These are phyloP conservation scores for Mizuhopecten yessoensis DNA, from an alignment of 1,140 invertebrate genomes.

Conservation along the genomic window DNA sequence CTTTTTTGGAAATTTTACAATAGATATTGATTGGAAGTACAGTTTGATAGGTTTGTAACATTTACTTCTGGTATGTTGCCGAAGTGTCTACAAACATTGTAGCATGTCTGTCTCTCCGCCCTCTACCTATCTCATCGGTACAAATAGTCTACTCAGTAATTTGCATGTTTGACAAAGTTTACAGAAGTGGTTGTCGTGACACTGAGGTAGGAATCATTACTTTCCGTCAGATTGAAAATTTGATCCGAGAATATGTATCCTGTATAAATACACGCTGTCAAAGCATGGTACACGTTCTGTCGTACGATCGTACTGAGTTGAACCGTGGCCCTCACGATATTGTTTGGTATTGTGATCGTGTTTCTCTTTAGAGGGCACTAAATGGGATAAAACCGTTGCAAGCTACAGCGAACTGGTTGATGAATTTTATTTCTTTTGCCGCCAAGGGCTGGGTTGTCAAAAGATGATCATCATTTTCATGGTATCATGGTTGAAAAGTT, in stretches of 20 bases:
- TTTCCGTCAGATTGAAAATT: background rate
- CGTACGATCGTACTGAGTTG: background rate
- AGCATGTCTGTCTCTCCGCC: background rate
- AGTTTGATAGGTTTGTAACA: too few species aligned
- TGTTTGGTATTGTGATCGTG: background rate
- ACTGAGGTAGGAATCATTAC: background rate
- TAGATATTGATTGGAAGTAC: background rate
- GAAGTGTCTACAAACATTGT: background rate
- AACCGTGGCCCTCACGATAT: background rate
- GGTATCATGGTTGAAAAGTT: background rate
- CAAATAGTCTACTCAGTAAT: conserved; percentile 26
- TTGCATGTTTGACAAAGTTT: conserved; percentile 34
- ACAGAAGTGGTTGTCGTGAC: background rate
- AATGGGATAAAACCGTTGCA: background rate
- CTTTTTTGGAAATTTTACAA: background rate
- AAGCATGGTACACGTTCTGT: background rate
- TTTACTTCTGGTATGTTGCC: background rate
- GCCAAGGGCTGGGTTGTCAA: too few species aligned
- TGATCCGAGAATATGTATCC: background rate
- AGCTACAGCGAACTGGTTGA: background rate
- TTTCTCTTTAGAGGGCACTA: background rate
- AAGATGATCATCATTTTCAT: background rate
- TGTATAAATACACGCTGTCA: background rate
- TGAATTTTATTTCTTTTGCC: background rate
- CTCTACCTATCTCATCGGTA: background rate